Evolutionary conservation across 2,797 vertebrate species (phyloP), one percentile per base, ranked within the genome.

Genomic region (Arrhamphus sclerolepis): DNA sequence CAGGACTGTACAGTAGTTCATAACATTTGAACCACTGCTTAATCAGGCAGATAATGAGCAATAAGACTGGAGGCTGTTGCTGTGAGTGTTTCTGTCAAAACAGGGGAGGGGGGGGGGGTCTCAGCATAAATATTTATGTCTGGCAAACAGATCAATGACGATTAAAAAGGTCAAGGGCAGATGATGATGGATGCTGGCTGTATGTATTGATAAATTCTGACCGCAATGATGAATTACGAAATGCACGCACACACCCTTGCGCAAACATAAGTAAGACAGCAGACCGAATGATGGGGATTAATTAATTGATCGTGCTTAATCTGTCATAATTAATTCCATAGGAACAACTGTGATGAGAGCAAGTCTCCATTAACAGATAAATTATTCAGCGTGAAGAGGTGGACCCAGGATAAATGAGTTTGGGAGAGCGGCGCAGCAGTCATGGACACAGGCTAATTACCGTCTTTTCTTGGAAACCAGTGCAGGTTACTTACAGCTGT

Each of bases 91-190:
- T 51, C 70, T 54, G 67, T 79, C 66, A 68, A 61, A 81, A 77
- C 72, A 56, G 13, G 22, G 67, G 81, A 67, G 72, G 48, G 60
- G 70, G 10, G n/a, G 60, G 66, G 42, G 62, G 28, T 70, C 70
- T 83, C 78, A 66, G 61, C 50, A 80, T 88, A 90, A 89, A 90
- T 89, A 89, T 92, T 84, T 89, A 90, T 87, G 80, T 77, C 64
- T 22, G 51, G 77, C 81, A 89, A 88, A 89, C 84, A 86, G 85
- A 92, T 90, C 89, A 88, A 90, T 86, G 80, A 68, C 81, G 67
- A 88, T 90, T 89, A 89, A 87, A 90, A 91, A 90, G 89, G 87
- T 87, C 87, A 91, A 87, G 86, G 88, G 76, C 84, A 84, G 80
- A 80, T 73, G 78, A 89, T 88, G 87, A 90, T 82, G 78, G 82